phyloP scores from a whole-genome alignment of 2,797 vertebrate genomes.

The Lepus oiostolus region DNA sequence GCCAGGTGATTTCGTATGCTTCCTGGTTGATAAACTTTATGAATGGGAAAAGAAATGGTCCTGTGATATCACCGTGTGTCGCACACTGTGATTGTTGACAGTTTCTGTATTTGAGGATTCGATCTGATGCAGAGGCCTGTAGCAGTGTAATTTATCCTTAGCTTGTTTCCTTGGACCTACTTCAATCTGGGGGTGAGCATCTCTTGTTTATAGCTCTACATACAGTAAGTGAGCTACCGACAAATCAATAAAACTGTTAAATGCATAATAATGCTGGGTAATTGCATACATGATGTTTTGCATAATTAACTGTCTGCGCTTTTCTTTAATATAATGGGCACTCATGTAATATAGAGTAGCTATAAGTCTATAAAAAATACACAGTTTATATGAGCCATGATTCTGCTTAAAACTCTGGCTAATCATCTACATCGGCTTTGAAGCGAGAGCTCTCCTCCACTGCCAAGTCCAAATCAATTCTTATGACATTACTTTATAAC shows the following conservation, averaged over 20 bases:
- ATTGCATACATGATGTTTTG: conserved; percentile 89
- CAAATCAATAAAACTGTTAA: conserved; percentile 91
- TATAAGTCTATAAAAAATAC: conserved; percentile 87
- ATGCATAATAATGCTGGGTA: conserved; percentile 89
- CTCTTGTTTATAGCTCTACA: conserved; percentile 88
- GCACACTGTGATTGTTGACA: conserved; percentile 79
- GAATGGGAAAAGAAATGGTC: conserved; percentile 82
- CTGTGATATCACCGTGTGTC: conserved; percentile 77
- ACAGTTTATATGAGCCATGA: conserved; percentile 83
- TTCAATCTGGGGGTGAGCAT: conserved; percentile 85
- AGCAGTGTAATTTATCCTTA: conserved; percentile 86
- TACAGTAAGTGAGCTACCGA: conserved; percentile 86
- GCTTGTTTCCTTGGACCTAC: conserved; percentile 88
- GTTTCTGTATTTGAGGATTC: conserved; percentile 83
- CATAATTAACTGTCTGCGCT: conserved; percentile 90
- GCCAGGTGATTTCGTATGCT: conserved; percentile 70
- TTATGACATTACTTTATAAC: conserved; percentile 96
- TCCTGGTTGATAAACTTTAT: conserved; percentile 84
- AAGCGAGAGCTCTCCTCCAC: conserved; percentile 82
- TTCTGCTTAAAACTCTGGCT: conserved; percentile 85
- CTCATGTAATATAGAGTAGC: conserved; percentile 80
- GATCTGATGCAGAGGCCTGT: conserved; percentile 84
- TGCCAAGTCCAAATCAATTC: conserved; percentile 95
- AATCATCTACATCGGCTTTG: conserved; percentile 83
- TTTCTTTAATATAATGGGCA: conserved; percentile 86